Evolutionary conservation across 1,140 invertebrate genomes (phyloP).

Genomic region (Tetramorium simillimum): DNA sequence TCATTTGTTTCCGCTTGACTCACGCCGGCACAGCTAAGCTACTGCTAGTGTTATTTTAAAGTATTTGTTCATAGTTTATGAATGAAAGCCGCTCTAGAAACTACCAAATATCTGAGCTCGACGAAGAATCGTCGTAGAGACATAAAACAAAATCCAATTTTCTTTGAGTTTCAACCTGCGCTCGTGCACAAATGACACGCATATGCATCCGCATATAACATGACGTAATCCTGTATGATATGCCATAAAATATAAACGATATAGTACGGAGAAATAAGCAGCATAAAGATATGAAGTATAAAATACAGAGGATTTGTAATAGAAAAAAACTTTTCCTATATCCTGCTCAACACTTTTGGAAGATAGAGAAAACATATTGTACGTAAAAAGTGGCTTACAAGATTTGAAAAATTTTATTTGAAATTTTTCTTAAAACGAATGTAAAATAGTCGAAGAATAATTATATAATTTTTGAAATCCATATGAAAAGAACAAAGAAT

Average conservation of each 20-base stretch:
- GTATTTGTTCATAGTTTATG: conserved; percentile 8
- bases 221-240: neutral
- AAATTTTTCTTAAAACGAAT: neutral
- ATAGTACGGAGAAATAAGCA: neutral
- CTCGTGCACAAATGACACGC: neutral
- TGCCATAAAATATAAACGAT: neutral
- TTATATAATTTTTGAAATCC: neutral
- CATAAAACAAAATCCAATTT: conserved; percentile 50
- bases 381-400: neutral
- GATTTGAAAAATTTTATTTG: neutral
- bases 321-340: neutral
- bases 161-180: neutral
- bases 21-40: neutral
- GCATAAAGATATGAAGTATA: neutral
- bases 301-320: conserved; percentile 20
- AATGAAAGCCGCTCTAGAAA: neutral
- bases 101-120: neutral
- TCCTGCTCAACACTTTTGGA: neutral
- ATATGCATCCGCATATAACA: conserved; percentile 4
- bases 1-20: neutral
- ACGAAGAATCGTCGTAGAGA: conserved; percentile 6
- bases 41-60: neutral
- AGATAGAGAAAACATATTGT: neutral
- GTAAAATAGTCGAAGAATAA: neutral
- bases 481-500: neutral